Evolutionary conservation across 2,888 invertebrate genomes (phyloP).

Genomic region (Conops quadrifasciatus): DNA sequence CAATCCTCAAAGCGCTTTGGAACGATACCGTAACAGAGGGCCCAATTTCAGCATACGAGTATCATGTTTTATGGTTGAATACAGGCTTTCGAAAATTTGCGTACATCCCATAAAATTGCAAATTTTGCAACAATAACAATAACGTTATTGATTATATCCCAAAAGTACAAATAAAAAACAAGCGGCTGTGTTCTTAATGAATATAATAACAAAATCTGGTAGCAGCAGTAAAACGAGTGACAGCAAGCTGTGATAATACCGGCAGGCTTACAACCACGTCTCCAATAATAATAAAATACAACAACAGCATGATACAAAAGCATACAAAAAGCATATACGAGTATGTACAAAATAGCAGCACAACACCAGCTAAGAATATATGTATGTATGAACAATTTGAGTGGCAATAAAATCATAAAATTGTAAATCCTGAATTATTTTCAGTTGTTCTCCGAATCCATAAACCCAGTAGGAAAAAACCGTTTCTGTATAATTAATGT

Average conservation of each 20-base stretch:
- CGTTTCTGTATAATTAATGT: too few species aligned
- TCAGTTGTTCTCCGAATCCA: too few species aligned
- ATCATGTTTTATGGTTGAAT: slow-evolving; percentile 29
- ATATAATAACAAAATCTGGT: neutral
- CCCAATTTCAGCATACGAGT: neutral
- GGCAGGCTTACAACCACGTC: neutral
- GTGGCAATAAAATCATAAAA: neutral
- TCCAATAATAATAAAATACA: neutral
- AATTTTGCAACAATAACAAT: slow-evolving; percentile 4
- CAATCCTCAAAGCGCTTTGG: too few species aligned
- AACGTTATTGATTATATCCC: neutral
- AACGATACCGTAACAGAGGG: too few species aligned
- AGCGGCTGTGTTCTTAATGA: neutral
- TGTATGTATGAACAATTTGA: neutral
- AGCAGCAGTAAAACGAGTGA: neutral
- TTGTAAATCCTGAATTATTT: neutral
- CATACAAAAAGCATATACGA: slow-evolving; percentile 8
- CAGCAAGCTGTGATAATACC: neutral
- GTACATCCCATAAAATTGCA: neutral
- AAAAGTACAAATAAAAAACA: neutral
- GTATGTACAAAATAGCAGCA: too few species aligned
- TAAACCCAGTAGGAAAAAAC: too few species aligned
- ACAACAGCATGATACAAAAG: neutral
- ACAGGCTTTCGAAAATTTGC: slow-evolving; percentile 12
- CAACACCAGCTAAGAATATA: too few species aligned